Conservation (phyloP, 1,140 invertebrate genomes). For the Drosophila asahinai region DNA sequence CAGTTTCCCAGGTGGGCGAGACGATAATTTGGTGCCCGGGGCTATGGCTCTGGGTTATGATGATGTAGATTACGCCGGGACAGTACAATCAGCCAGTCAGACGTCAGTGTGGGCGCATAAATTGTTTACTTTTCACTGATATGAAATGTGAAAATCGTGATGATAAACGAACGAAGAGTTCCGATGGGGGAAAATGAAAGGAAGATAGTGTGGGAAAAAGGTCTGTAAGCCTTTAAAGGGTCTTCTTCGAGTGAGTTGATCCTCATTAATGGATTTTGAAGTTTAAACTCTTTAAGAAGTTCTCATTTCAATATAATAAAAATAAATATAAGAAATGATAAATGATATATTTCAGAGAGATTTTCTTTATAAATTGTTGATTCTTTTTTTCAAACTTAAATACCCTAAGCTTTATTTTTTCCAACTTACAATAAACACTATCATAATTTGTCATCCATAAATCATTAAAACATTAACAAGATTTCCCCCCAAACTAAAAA, state of each 20-base stretch:
- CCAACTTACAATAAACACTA: constrained; percentile 5
- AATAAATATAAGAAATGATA: too few relatives aligned
- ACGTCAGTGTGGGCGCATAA: constrained; percentile 79
- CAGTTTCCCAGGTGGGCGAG: constrained; percentile 62
- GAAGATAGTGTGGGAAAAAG: constrained; percentile 58
- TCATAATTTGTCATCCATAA: constrained; percentile 8
- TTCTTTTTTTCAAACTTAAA: too few relatives aligned
- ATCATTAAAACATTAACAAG: constrained; percentile 33
- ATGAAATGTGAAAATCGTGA: constrained; percentile 74
- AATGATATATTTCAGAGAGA: too few relatives aligned
- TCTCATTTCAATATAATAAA: too few relatives aligned
- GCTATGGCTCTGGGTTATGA: constrained; percentile 18
- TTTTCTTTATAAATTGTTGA: too few relatives aligned
- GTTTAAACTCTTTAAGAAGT: background rate
- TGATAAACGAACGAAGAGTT: constrained; percentile 38
- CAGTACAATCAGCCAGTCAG: constrained; percentile 62
- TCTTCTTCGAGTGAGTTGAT: constrained; percentile 19
- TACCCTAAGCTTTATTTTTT: background rate
- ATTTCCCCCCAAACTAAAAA: constrained; percentile 11
- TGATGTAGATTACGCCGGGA: constrained; percentile 78
- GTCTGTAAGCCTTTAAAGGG: constrained; percentile 10
- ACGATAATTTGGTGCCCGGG: constrained; percentile 49
- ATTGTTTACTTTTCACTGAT: constrained; percentile 69
- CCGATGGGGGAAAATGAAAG: constrained; percentile 6
- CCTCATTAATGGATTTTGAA: constrained; percentile 31